Base-by-base conservation (phyloP, 2,797 vertebrate species). In the Halcyon badia region DNA sequence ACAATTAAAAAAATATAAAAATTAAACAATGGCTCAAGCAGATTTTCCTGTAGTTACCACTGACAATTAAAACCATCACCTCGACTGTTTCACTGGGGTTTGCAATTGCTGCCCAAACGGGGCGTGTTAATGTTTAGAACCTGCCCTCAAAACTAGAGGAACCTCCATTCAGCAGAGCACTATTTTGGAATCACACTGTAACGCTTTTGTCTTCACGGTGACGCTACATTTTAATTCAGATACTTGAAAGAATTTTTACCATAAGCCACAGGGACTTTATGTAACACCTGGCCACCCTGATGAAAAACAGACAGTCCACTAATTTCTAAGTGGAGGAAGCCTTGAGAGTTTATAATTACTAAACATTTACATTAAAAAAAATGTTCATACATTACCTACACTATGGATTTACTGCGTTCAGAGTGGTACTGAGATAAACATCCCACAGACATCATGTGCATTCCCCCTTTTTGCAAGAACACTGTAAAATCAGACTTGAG, bases 121-220 rank as follows among this genome's bases (percentile, higher is more conserved):
- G 28, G 11, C 9, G 1, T 0, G 14, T 2, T 24, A 4, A 5
- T 3, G 16, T 9, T 39, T 15, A 30, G 41, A 15, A 41, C 11
- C 30, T 22, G 46, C 46, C 57, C 54, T 13, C 30, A 11, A 11
- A 62, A 48, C 3, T 3, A 8, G 12, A 30, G 65, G 31, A 21
- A 4, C 26, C 60, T 28, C 75, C 17, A 3, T 10, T 41, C 8
- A 28, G 77, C 77, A 91, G 33, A 14, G 41, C 4, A 4, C 41
- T 13, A 3, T 22, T 41, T 5, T 7, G n/a, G 57, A 73, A 68
- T 11, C n/a, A 2, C 51, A 0, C 54, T 12, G 22, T 12, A 66
- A 70, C 12, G 10, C n/a, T 52, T 51, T 1, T 26, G 41, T 11
- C 56, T 86, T 79, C 5, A 8, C 0, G 44, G 84, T 10, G 70